Conservation (phyloP, 2,113 vertebrate species). For the Cephalopholis sonnerati region DNA sequence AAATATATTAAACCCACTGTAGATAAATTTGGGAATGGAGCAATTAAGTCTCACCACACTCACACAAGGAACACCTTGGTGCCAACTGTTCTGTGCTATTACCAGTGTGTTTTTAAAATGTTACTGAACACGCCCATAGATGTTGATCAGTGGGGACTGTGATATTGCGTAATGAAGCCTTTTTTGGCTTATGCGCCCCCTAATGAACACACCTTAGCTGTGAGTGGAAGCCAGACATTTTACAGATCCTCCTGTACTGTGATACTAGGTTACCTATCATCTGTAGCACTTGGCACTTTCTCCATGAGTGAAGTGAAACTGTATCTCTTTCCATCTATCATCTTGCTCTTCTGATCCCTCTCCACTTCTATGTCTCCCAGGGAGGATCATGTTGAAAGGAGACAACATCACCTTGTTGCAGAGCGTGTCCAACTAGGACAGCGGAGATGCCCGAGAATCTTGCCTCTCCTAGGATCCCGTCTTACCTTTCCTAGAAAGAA, state of each 20-base stretch:
- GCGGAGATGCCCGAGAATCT: neutral
- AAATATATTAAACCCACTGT: neutral
- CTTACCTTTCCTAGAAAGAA: conserved; percentile 11
- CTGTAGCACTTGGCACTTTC: neutral
- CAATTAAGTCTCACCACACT: neutral
- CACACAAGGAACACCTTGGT: neutral
- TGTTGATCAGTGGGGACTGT: neutral
- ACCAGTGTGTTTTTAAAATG: no score
- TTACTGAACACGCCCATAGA: no score
- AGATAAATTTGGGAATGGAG: neutral
- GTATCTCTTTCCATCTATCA: conserved; percentile 15
- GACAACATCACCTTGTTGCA: conserved; percentile 98
- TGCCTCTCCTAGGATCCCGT: neutral
- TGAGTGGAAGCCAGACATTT: neutral
- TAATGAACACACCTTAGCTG: neutral
- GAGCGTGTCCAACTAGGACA: conserved; percentile 90
- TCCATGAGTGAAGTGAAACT: conserved; percentile 16
- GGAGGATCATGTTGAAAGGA: conserved; percentile 98
- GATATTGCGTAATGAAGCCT: neutral
- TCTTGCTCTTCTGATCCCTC: conserved; percentile 9
- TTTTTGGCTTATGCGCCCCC: neutral
- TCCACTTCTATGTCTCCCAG: conserved; percentile 79
- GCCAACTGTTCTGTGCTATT: no score
- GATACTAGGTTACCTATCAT: neutral
- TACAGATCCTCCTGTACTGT: neutral